Evolutionary conservation across 2,113 vertebrate genomes (phyloP).

Genomic region (Strigops habroptila): DNA sequence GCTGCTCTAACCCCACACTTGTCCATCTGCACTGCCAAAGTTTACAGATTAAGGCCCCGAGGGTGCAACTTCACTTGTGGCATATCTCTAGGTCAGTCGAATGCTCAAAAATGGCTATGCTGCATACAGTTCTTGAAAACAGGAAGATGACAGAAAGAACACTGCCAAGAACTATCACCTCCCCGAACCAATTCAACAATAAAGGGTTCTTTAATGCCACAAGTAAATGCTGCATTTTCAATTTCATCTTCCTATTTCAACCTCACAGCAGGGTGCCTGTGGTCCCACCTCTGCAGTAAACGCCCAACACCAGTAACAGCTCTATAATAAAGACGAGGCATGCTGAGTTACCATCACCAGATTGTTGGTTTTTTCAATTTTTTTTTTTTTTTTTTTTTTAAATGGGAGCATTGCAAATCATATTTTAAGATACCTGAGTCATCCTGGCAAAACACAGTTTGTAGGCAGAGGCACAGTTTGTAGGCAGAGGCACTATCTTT

Average conservation of each 20-base stretch:
- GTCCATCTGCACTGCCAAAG: background rate
- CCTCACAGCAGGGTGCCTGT: background rate
- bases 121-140: background rate
- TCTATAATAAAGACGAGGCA: background rate
- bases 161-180: background rate
- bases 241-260: background rate
- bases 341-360: background rate
- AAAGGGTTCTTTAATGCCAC: background rate
- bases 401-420: background rate
- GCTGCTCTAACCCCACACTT: rapidly evolving
- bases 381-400: background rate
- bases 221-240: background rate
- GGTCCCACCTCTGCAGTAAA: background rate
- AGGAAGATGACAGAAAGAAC: background rate
- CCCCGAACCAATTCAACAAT: background rate
- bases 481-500: background rate
- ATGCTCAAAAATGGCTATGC: background rate
- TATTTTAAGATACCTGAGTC: background rate
- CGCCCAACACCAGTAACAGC: background rate
- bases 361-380: background rate
- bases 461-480: background rate
- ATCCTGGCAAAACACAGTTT: background rate
- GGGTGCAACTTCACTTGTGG: background rate
- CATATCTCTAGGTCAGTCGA: background rate
- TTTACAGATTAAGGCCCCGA: background rate